phyloP scores from a whole-genome alignment of 2,113 vertebrate species.

The Silurus asotus region DNA sequence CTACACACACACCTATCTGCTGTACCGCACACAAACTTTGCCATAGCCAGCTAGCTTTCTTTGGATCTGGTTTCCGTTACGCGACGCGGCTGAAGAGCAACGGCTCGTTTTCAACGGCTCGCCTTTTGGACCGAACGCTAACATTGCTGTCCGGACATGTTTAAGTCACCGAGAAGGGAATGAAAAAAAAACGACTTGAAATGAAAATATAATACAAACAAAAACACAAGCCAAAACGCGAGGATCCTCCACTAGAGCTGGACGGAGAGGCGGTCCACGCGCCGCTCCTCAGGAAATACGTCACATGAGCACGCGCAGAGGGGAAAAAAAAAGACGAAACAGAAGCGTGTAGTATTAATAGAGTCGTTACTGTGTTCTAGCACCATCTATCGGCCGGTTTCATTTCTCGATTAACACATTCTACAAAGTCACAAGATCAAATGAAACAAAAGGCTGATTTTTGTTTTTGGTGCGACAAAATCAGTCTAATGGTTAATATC shows the following conservation, averaged over 20 bases:
- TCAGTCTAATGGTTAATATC: no score
- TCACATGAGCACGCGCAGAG: slow-evolving; percentile 68
- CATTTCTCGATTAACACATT: no score
- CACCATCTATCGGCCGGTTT: slow-evolving; percentile 52
- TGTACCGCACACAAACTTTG: slow-evolving; percentile 67
- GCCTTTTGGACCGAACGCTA: not conserved
- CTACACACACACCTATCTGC: slow-evolving; percentile 22
- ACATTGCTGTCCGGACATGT: slow-evolving; percentile 32
- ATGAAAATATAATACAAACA: slow-evolving; percentile 67
- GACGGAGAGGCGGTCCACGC: slow-evolving; percentile 62
- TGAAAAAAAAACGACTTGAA: not conserved
- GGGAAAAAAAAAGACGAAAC: slow-evolving; percentile 35
- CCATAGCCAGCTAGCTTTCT: slow-evolving; percentile 40
- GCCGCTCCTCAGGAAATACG: slow-evolving; percentile 79
- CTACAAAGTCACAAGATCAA: not conserved
- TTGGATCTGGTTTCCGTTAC: slow-evolving; percentile 45
- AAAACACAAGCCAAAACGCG: slow-evolving; percentile 53
- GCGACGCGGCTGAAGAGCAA: slow-evolving; percentile 28
- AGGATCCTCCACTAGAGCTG: slow-evolving; percentile 57
- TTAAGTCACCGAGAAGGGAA: not conserved
- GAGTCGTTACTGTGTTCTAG: slow-evolving; percentile 26
- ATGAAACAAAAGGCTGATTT: not conserved
- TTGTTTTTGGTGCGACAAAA: not conserved
- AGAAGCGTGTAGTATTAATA: not conserved
- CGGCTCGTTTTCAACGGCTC: slow-evolving; percentile 58